Evolutionary conservation across 1,140 invertebrate species (phyloP).

Genomic region (Mylabris phalerata): DNA sequence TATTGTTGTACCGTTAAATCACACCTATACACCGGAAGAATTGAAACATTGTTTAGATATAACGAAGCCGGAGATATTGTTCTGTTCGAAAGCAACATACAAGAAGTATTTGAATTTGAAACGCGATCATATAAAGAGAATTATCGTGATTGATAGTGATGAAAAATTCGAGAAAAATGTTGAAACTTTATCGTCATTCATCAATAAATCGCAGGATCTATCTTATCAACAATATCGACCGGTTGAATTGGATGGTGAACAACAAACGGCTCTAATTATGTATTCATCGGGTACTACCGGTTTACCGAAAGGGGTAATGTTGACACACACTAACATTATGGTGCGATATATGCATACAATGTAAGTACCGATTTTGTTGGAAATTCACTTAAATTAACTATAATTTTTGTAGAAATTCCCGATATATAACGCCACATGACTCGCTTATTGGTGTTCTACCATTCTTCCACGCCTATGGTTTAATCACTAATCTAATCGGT

Average conservation of each 20-base stretch:
- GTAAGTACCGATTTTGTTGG: slow-evolving; percentile 1
- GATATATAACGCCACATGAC: not conserved
- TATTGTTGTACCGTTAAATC: slow-evolving; percentile 49
- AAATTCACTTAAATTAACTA: not conserved
- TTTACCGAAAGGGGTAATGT: slow-evolving; percentile 68
- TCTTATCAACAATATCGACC: not conserved
- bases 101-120: slow-evolving; percentile 15
- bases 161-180: not conserved
- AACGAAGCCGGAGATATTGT: slow-evolving; percentile 46
- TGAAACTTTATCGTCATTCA: no score
- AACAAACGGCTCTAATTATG: slow-evolving; percentile 40
- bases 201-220: not conserved
- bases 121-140: slow-evolving; percentile 18
- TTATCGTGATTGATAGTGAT: slow-evolving; percentile 23
- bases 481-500: slow-evolving; percentile 11
- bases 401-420: slow-evolving; percentile 21
- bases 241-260: slow-evolving; percentile 12
- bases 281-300: slow-evolving; percentile 65
- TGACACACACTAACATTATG: slow-evolving; percentile 54
- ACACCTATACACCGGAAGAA: slow-evolving; percentile 48
- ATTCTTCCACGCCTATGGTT: slow-evolving; percentile 32
- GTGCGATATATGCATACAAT: slow-evolving; percentile 16
- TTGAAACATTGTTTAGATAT: slow-evolving; percentile 44
- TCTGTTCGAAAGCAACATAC: slow-evolving; percentile 34
- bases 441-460: slow-evolving; percentile 27